Conservation (phyloP, 2,113 vertebrate species). For the Anser cygnoides region DNA sequence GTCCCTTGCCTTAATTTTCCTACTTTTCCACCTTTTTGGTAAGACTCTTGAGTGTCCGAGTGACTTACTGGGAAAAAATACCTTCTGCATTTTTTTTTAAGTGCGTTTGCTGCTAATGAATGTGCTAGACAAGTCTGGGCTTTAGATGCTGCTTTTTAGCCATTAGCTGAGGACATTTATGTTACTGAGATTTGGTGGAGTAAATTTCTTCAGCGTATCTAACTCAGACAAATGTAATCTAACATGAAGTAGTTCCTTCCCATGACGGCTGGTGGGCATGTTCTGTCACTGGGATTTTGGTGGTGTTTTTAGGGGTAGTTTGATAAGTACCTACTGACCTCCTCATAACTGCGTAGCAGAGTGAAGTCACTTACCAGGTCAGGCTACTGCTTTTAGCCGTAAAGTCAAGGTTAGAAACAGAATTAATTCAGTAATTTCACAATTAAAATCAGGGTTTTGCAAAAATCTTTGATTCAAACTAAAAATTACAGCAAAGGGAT, state of each 20-base stretch:
- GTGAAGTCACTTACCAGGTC: neutral
- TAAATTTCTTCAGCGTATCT: neutral
- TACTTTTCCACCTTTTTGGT: neutral
- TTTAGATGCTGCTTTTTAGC: neutral
- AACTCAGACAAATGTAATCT: neutral
- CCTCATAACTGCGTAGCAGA: neutral
- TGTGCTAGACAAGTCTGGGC: neutral
- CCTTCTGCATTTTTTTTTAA: neutral
- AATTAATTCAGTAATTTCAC: neutral
- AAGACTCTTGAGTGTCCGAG: neutral
- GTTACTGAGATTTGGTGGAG: neutral
- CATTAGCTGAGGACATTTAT: neutral
- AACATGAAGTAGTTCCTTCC: neutral
- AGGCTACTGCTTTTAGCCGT: neutral
- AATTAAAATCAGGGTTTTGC: neutral
- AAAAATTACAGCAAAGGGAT: neutral
- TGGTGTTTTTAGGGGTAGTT: neutral
- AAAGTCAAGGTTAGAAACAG: neutral
- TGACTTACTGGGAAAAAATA: neutral
- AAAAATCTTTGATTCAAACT: neutral
- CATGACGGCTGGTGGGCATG: neutral
- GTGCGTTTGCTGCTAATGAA: neutral
- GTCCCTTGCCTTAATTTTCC: constrained; percentile 7
- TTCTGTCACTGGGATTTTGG: neutral
- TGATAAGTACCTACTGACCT: neutral